Base-by-base conservation (phyloP, 1,140 invertebrate genomes). In the Cryptotermes secundus region DNA sequence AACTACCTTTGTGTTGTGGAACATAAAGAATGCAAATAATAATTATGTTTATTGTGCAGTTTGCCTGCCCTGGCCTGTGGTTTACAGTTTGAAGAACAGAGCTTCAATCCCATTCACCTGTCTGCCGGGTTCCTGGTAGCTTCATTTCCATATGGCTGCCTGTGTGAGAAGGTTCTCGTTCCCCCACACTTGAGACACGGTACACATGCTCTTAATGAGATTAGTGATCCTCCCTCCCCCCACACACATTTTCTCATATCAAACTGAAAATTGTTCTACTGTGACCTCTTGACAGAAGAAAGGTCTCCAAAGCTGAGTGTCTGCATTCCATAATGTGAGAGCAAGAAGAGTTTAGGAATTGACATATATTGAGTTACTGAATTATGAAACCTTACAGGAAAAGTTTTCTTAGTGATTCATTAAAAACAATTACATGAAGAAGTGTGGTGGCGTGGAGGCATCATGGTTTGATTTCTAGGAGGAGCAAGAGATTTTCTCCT, bases 201-300 rank as follows among this genome's bases (percentile, higher is more conserved):
- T 9, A 14, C 59, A 72, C 59, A 72, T 72, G 26, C 59, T 72
- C 59, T 72, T 72, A 72, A 72, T 72, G 59, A 72, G 59, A 72
- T 72, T 72, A 72, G 26, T 72, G 59, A 72, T 72, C 59, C 14
- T 9, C 26, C 59, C 59, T n/a, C 59, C n/a, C n/a, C n/a, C n/a
- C n/a, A n/a, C n/a, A n/a, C n/a, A n/a, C n/a, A 26, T 31, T 31
- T 72, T 31, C 59, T 72, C 59, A 4, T 72, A 31, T 72, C 59
- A 72, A 72, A 72, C 59, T 72, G 59, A 72, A 72, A 72, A 72
- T n/a, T 72, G 59, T 16, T 72, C 59, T 72, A n/a, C 59, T 16
- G 59, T 31, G 59, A n/a, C 59, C 59, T 72, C 31, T 72, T n/a
- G 26, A 72, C 31, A 72, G 59, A 6, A 72, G n/a, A 26, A 14